phyloP scores from a whole-genome alignment of 1,140 invertebrate species.

The Orius insidiosus region DNA sequence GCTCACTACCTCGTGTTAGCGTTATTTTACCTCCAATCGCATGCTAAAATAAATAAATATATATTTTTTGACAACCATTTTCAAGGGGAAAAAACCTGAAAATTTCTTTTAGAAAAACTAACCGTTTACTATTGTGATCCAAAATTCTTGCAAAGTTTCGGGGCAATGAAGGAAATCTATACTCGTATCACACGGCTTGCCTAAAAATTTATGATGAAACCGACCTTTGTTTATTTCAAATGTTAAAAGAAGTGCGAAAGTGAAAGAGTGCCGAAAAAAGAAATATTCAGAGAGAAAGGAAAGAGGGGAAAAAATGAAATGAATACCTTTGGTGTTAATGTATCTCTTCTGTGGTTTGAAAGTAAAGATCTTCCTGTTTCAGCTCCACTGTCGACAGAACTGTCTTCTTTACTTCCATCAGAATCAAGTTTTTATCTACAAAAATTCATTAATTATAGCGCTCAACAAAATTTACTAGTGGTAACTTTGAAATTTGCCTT shows the following conservation, averaged over 20 bases:
- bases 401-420: slow-evolving; percentile 55
- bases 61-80: slow-evolving; percentile 8
- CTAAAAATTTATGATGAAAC: background rate
- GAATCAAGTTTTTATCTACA: slow-evolving; percentile 44
- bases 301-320: background rate
- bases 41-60: slow-evolving; percentile 23
- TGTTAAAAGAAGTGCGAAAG: background rate
- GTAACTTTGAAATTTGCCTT: too few relatives aligned
- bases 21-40: slow-evolving; percentile 28
- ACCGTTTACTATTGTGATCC: slow-evolving; percentile 15
- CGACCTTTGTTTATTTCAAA: background rate
- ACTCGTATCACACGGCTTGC: background rate
- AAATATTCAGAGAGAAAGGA: background rate
- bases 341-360: slow-evolving; percentile 41
- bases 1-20: slow-evolving; percentile 28
- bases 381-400: slow-evolving; percentile 65
- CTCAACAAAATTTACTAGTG: slow-evolving; percentile 1
- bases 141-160: slow-evolving; percentile 13
- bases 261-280: background rate
- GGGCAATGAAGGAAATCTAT: slow-evolving; percentile 17
- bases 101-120: slow-evolving; percentile 5
- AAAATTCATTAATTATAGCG: slow-evolving; percentile 1
- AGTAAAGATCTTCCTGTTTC: slow-evolving; percentile 33
- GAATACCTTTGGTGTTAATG: slow-evolving; percentile 27
- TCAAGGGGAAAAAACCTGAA: background rate